Percentiles rank a stretch among this genome's conserved stretches.
Conservation (phyloP, 2,113 vertebrate species). For the Mustela nigripes region DNA sequence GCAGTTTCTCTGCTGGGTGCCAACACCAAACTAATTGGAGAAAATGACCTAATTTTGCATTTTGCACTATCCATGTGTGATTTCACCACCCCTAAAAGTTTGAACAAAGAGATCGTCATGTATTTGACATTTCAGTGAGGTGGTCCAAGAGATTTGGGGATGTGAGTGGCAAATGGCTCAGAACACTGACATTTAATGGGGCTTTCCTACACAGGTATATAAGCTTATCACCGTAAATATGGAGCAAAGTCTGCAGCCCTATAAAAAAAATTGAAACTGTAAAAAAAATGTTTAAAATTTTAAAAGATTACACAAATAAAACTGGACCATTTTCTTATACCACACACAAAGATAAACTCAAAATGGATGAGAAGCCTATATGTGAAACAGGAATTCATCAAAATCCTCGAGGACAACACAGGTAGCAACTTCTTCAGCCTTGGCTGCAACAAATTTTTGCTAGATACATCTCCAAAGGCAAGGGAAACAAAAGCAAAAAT, state of each 20-base stretch:
- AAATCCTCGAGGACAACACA: neutral
- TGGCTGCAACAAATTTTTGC: neutral
- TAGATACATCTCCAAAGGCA: neutral
- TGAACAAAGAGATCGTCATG: neutral
- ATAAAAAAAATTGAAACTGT: neutral
- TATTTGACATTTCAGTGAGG: neutral
- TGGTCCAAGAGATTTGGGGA: neutral
- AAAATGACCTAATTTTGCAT: constrained; percentile 28
- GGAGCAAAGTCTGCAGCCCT: neutral
- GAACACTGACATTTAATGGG: neutral
- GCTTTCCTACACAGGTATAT: neutral
- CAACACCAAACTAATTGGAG: neutral
- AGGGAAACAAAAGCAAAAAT: neutral
- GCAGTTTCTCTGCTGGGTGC: neutral
- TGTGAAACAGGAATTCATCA: neutral
- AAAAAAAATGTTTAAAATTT: neutral
- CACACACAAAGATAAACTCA: neutral
- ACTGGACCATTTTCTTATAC: neutral
- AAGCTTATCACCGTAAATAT: neutral
- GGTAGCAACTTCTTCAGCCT: neutral
- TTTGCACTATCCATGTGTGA: neutral
- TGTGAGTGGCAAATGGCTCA: neutral
- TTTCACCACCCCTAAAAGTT: neutral
- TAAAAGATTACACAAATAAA: neutral
- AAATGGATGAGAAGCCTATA: neutral